These are phyloP conservation scores for Cettia cetti DNA, from an alignment of 2,113 vertebrate species.

Conservation along the genomic window DNA sequence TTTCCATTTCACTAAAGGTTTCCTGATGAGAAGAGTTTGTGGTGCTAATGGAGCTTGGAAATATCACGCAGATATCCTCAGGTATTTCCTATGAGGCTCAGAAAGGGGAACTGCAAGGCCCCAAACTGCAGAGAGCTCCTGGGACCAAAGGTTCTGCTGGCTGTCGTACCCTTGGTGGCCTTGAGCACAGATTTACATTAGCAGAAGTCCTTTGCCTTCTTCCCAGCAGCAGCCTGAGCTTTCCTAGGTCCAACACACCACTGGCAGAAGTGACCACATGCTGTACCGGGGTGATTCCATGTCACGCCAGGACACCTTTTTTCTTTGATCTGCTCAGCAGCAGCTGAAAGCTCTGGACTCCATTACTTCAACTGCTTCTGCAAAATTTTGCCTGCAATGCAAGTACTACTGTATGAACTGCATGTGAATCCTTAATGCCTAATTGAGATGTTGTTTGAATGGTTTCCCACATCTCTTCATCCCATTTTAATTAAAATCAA, in stretches of 20 bases:
- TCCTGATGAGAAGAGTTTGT: not conserved
- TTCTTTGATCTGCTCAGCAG: not conserved
- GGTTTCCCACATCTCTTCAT: not conserved
- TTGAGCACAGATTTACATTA: not conserved
- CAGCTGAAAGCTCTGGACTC: not conserved
- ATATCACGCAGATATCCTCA: fast-evolving
- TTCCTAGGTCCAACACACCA: not conserved
- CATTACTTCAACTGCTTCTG: not conserved
- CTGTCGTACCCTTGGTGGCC: too few species aligned
- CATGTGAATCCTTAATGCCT: not conserved
- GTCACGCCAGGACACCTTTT: too few species aligned
- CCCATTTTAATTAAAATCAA: conserved; percentile 32
- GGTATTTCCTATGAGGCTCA: not conserved
- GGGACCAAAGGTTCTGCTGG: not conserved
- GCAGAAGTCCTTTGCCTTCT: not conserved
- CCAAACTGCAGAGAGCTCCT: not conserved
- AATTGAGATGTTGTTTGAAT: conserved; percentile 24
- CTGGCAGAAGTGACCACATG: fast-evolving
- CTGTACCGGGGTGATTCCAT: not conserved
- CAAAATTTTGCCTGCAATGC: not conserved
- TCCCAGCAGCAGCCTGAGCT: not conserved
- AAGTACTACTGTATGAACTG: not conserved
- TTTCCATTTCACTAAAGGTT: not conserved
- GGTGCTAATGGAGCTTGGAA: not conserved
- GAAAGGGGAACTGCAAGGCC: not conserved